phyloP scores from a whole-genome alignment of 1,140 invertebrate species.

The Zaprionus davidi region DNA sequence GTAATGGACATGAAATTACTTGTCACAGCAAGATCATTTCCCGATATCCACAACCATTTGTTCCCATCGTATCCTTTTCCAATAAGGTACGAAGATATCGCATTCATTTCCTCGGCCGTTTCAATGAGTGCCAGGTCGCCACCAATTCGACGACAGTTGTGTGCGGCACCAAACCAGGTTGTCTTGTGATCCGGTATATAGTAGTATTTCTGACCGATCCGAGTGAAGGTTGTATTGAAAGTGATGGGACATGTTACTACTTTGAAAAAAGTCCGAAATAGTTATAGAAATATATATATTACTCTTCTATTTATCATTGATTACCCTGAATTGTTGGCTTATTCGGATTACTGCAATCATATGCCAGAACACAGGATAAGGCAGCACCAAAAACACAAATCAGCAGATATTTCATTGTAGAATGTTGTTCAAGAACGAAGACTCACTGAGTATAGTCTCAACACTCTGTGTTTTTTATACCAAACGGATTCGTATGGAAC shows the following conservation, averaged over 20 bases:
- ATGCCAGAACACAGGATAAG: not conserved
- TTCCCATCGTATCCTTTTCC: not conserved
- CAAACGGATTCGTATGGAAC: not conserved
- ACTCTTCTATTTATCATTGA: not conserved
- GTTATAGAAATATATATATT: not conserved
- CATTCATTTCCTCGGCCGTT: constrained; percentile 19
- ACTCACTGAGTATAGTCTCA: not conserved
- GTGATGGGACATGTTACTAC: not conserved
- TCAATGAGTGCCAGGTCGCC: constrained; percentile 30
- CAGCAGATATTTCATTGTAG: constrained; percentile 3
- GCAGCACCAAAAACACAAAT: not conserved
- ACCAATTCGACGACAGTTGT: constrained; percentile 20
- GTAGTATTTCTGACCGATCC: constrained; percentile 29
- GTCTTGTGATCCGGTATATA: not conserved
- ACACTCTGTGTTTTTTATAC: not conserved
- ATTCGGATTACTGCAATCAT: not conserved
- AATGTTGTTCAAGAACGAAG: not conserved
- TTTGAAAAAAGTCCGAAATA: not conserved
- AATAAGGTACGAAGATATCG: constrained; percentile 13
- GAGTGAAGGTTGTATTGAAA: not conserved
- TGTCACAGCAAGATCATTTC: constrained; percentile 34
- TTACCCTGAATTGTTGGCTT: constrained; percentile 3
- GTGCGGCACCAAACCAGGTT: constrained; percentile 16
- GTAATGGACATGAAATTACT: constrained; percentile 12
- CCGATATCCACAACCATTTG: constrained; percentile 36